Base-by-base conservation (phyloP, 1,140 invertebrate genomes). In the Holcopasites calliopsidis region DNA sequence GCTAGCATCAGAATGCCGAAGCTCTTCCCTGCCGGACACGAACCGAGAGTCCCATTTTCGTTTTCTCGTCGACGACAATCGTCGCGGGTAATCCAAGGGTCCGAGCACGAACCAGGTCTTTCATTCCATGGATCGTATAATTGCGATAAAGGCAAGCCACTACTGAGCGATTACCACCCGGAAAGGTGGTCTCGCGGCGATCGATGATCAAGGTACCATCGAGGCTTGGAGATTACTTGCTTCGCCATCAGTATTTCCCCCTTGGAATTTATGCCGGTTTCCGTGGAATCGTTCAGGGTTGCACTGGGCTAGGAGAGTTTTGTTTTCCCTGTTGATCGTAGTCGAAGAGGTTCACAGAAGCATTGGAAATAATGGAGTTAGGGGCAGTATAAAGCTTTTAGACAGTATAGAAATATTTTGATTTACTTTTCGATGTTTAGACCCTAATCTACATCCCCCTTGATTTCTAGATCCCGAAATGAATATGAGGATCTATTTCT, bases 181-280 rank as follows among this genome's bases (percentile, higher is more conserved):
- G 75, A 81, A 83, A 83, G 81, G 79, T 83, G 69, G 70, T 69
- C 69, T 78, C 78, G 78, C 81, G 81, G 73, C 79, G 81, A 83
- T 49, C 72, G 55, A 50, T 26, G n/a, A 81, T 21, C 54, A 76
- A 77, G 81, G 50, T 23, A 80, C 11, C 68, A 83, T 65, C 74
- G 28, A 57, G 10, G 11, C 13, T 3, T 44, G 38, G 74, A 80
- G 76, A 70, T 35, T n/a, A n/a, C n/a, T 10, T 35, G 28, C 18
- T 6, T 54, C 26, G 26, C 3, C 47, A 23, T 33, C 44, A 16
- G 42, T 10, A 21, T n/a, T 13, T n/a, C 62, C 62, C 58, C 50
- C 50, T 31, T 13, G 26, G 7, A 16, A 23, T 40, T 2, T 21
- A 21, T 35, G 4, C 18, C n/a, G 1, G 13, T 47, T 50, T 21